Evolutionary conservation across 2,888 invertebrate genomes (phyloP).

Genomic region (Lasioglossum leucozonium): DNA sequence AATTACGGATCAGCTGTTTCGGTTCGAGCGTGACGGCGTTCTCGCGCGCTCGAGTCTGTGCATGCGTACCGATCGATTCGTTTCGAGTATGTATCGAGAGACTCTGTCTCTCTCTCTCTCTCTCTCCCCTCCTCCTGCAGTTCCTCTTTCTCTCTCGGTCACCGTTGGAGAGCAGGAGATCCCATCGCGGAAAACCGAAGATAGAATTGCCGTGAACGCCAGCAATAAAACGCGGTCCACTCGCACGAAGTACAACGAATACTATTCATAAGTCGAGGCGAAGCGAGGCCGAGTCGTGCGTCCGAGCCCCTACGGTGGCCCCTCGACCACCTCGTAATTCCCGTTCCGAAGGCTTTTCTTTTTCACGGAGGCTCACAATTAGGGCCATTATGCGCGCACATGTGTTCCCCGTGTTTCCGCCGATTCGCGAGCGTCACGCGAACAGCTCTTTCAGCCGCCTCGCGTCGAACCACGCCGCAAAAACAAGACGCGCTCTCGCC

Average conservation of each 20-base stretch:
- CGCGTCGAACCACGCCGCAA: neutral
- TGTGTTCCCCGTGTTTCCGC: constrained; percentile 50
- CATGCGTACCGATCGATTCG: constrained; percentile 69
- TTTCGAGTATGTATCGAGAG: constrained; percentile 57
- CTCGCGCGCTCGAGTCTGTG: constrained; percentile 32
- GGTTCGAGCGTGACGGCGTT: constrained; percentile 44
- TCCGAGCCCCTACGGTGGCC: constrained; percentile 19
- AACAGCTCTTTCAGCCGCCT: neutral
- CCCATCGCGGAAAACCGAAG: constrained; percentile 50
- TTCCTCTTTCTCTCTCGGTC: neutral
- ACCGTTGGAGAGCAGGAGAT: constrained; percentile 28
- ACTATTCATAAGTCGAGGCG: constrained; percentile 70
- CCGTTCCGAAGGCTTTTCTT: constrained; percentile 49
- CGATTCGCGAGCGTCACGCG: constrained; percentile 50
- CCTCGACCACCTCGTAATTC: constrained; percentile 67
- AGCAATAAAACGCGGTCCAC: constrained; percentile 58
- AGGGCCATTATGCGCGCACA: constrained; percentile 59
- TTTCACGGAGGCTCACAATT: constrained; percentile 53
- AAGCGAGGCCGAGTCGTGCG: constrained; percentile 1
- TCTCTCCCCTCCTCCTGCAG: neutral
- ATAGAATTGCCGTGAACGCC: constrained; percentile 65
- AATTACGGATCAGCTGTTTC: constrained; percentile 69
- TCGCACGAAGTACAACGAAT: constrained; percentile 67
- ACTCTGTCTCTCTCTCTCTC: no score
- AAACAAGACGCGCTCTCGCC: neutral